Evolutionary conservation across 1,140 invertebrate species (phyloP).

Genomic region (Melanaphis sacchari): DNA sequence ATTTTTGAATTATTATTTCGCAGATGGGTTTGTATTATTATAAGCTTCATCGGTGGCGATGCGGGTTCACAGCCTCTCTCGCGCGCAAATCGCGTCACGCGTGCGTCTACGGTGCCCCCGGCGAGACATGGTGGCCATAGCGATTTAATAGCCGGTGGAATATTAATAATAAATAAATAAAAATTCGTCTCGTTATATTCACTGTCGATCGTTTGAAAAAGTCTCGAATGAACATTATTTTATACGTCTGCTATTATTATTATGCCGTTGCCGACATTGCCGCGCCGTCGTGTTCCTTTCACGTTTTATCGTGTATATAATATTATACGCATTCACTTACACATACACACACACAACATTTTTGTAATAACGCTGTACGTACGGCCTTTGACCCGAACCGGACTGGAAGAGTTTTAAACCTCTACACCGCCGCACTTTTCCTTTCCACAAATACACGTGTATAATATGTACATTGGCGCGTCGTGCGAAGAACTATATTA

Average conservation of each 20-base stretch:
- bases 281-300: not conserved
- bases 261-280: too few relatives aligned
- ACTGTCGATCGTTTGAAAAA: slow-evolving; percentile 11
- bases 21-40: not conserved
- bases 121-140: not conserved
- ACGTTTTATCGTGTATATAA: not conserved
- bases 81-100: not conserved
- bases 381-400: slow-evolving; percentile 16
- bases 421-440: not conserved
- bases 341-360: not conserved
- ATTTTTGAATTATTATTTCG: not conserved
- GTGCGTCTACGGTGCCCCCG: not conserved
- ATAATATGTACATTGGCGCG: not conserved
- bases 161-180: not conserved
- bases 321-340: too few relatives aligned
- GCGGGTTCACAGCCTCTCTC: not conserved
- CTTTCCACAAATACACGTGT: not conserved
- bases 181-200: not conserved
- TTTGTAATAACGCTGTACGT: not conserved
- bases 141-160: not conserved
- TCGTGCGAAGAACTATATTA: not conserved
- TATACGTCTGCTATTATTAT: too few relatives aligned
- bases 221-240: not conserved
- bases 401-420: not conserved
- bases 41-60: not conserved